Percentiles rank a stretch among this genome's conserved stretches.
Evolutionary conservation across 2,797 vertebrate species (phyloP).

Genomic region (Naso thynnoides): DNA sequence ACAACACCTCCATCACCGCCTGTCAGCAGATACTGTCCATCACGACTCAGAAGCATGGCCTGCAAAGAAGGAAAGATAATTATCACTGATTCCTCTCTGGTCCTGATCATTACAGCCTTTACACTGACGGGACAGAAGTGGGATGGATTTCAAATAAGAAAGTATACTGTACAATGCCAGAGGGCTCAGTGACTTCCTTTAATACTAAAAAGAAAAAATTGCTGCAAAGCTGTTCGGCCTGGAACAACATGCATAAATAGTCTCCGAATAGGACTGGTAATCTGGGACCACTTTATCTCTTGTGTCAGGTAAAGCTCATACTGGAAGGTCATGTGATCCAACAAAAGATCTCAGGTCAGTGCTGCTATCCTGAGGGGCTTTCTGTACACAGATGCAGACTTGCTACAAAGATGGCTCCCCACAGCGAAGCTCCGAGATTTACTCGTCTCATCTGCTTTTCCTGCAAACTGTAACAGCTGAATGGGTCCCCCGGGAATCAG

Average conservation of each 20-base stretch:
- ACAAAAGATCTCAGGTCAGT: conserved; percentile 56
- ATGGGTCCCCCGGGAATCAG: conserved; percentile 68
- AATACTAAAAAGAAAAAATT: no score
- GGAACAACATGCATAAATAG: conserved; percentile 54
- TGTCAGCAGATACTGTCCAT: conserved; percentile 96
- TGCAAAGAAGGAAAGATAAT: conserved; percentile 50
- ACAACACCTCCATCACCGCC: conserved; percentile 94
- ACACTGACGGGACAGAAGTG: not conserved
- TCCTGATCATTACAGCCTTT: not conserved
- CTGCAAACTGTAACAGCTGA: conserved; percentile 77
- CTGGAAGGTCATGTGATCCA: conserved; percentile 50
- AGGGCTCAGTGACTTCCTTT: no score
- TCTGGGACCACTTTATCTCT: conserved; percentile 54
- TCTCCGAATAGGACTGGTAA: conserved; percentile 35
- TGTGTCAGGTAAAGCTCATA: conserved; percentile 56
- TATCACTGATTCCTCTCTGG: not conserved
- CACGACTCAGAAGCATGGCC: conserved; percentile 95
- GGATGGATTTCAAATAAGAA: not conserved
- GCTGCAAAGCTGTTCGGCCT: not conserved
- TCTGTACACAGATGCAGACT: conserved; percentile 52
- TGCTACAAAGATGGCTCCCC: conserved; percentile 78
- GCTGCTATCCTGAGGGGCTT: conserved; percentile 41
- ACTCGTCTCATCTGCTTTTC: conserved; percentile 84
- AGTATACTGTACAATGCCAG: not conserved
- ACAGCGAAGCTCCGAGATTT: conserved; percentile 79